Percentiles rank a stretch among this genome's conserved stretches.
phyloP scores from a whole-genome alignment of 2,888 invertebrate genomes.

The Endotricha flammealis region DNA sequence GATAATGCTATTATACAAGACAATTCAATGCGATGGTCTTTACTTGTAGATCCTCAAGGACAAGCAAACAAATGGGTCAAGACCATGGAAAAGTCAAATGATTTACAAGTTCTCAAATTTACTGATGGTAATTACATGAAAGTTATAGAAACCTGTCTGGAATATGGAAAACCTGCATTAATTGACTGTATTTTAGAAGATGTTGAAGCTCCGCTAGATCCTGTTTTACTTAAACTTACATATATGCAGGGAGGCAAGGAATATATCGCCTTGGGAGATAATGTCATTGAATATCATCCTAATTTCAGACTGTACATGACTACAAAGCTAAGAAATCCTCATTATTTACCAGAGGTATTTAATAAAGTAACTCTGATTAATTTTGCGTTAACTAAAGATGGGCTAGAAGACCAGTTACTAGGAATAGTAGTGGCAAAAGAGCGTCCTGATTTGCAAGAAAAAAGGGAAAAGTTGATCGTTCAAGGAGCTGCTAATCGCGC shows the following conservation, averaged over 20 bases:
- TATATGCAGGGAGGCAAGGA: conserved; percentile 85
- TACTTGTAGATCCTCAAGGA: conserved; percentile 90
- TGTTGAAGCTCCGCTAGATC: conserved; percentile 87
- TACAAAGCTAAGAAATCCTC: conserved; percentile 89
- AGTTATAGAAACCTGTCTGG: conserved; percentile 84
- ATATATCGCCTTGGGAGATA: conserved; percentile 88
- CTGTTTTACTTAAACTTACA: conserved; percentile 84
- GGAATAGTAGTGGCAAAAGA: conserved; percentile 92
- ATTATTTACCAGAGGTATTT: conserved; percentile 90
- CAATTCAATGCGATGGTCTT: conserved; percentile 86
- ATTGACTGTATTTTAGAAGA: conserved; percentile 88
- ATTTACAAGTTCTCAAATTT: conserved; percentile 84
- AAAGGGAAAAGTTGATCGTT: conserved; percentile 86
- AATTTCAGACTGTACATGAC: conserved; percentile 89
- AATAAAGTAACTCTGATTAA: conserved; percentile 90
- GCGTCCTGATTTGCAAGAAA: conserved; percentile 89
- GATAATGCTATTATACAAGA: conserved; percentile 92
- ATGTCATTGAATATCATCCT: conserved; percentile 85
- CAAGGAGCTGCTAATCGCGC: conserved; percentile 89
- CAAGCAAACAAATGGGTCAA: conserved; percentile 93
- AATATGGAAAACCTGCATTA: conserved; percentile 86
- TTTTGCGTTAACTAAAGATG: conserved; percentile 89
- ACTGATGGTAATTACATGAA: conserved; percentile 87
- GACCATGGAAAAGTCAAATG: conserved; percentile 86
- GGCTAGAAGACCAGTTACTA: conserved; percentile 89